Base-by-base conservation (phyloP, 2,888 invertebrate genomes). In the Netelia inedita region DNA sequence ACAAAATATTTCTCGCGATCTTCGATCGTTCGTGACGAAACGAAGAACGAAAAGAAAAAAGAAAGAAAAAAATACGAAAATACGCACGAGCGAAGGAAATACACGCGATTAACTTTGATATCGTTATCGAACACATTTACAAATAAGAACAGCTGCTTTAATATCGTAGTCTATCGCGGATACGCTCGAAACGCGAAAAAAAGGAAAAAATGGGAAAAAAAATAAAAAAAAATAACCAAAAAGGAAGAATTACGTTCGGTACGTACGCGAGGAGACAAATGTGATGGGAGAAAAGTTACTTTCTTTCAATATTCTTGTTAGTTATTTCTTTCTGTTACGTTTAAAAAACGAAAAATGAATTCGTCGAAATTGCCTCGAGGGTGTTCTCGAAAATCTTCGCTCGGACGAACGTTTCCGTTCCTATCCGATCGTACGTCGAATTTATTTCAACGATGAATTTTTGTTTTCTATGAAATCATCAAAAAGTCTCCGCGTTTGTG, bases 71-170 rank as follows among this genome's bases (percentile, higher is more conserved):
- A 46, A 11, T 41, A 10, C 55, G n/a, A 76, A 55, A 53, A 55
- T 19, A 43, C 11, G 63, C 14, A 16, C 14, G 14, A 16, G 50
- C 35, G 14, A 57, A 74, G 21, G 16, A 55, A 16, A 76, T 23
- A 72, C 59, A 72, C 59, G 66, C 73, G 78, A 57, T 69, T 50
- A 69, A 66, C 14, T 53, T 35, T 53, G 72, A 74, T 41, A 74
- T 50, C 61, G 55, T 19, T 78, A 74, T 79, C 55, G 28, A 73
- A 79, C 66, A 84, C 71, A 80, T 85, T 78, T 73, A 85, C 68
- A 85, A 81, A 73, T 81, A 83, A 86, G 57, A 86, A 79, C 79
- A 85, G 83, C 83, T 85, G 85, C 85, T 81, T 75, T 50, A 72
- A 78, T 80, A 76, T 75, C 78, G 71, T 43, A 57, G 65, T 59